Evolutionary conservation across 2,113 vertebrate genomes (phyloP), one percentile per base, ranked within the genome.

Genomic region (Vulpes vulpes): DNA sequence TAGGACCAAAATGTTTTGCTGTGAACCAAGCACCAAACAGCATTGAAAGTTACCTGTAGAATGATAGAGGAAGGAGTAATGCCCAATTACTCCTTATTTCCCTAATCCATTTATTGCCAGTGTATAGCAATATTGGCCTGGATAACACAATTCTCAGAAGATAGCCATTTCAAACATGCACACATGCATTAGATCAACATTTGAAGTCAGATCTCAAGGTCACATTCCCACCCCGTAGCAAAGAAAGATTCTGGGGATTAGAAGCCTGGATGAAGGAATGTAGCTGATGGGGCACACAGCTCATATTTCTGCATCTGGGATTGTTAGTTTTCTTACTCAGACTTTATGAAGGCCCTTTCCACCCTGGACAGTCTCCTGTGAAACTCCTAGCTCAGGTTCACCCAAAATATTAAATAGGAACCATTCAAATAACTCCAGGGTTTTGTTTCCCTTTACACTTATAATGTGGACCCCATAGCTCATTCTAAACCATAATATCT

Each of bases 191-290:
- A 64, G 8, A 59, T 38, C 23, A 32, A 74, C 57, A 92, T 27
- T 69, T 65, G 85, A 78, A 81, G 88, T 4, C 23, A 23, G 17
- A n/a, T 19, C 11, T 69, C 32, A 89, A 64, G 49, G 71, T 92
- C 55, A 27, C 76, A 55, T 89, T 67, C 73, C 76, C 65, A 65
- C 60, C 49, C 8, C 65, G 17, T 57, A 51, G 53, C 71, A 93
- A 76, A 60, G 67, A 60, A 64, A 35, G 55, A 71, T 89, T 57
- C 25, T 76, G 25, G 17, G 73, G 59, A 95, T 97, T 93, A 95
- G 65, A 91, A 53, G 23, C 38, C 53, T 30, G 7, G 53, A 92
- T 64, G 23, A 19, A 55, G 30, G 85, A 95, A 93, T 88, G 71
- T 67, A 80, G 64, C 38, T 94, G 78, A 95, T 6, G 14, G 12